A percentile compares a stretch with the other conserved stretches of the same genome.
Evolutionary conservation across 2,888 invertebrate genomes (phyloP).

Genomic region (Orchesella flavescens): DNA sequence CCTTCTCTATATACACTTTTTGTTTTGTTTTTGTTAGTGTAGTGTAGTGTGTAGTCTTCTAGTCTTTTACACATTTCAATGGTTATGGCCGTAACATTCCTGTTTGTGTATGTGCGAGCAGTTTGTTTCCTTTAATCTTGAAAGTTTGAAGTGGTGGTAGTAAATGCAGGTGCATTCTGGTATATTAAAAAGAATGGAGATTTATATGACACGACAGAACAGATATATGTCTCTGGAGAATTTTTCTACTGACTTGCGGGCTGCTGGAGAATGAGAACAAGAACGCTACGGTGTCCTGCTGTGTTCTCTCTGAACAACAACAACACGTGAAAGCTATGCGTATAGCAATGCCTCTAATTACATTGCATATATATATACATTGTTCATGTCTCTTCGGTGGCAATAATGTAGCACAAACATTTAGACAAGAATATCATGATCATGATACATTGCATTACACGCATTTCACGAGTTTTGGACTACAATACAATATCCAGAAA

Average conservation of each 20-base stretch:
- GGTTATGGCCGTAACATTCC: neutral
- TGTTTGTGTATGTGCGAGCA: neutral
- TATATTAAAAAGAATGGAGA: constrained; percentile 64
- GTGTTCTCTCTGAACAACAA: too few species aligned
- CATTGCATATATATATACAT: too few species aligned
- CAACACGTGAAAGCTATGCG: neutral
- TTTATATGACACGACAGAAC: constrained; percentile 66
- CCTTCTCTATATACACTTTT: neutral
- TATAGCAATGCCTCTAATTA: too few species aligned
- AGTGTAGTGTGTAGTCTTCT: neutral
- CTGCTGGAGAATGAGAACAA: neutral
- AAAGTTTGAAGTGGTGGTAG: constrained; percentile 2
- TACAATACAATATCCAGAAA: too few species aligned
- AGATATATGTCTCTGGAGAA: constrained; percentile 61
- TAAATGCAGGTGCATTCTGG: constrained; percentile 15
- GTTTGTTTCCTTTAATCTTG: constrained; percentile 37
- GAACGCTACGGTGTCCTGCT: neutral
- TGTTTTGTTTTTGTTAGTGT: neutral
- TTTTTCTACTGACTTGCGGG: constrained; percentile 22
- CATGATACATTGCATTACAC: too few species aligned
- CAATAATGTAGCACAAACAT: too few species aligned
- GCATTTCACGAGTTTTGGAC: too few species aligned
- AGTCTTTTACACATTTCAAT: neutral
- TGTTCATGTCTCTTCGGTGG: too few species aligned
- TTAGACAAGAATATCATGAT: too few species aligned